phyloP scores from a whole-genome alignment of 1,140 invertebrate genomes.

The Alviniconcha marisindica region DNA sequence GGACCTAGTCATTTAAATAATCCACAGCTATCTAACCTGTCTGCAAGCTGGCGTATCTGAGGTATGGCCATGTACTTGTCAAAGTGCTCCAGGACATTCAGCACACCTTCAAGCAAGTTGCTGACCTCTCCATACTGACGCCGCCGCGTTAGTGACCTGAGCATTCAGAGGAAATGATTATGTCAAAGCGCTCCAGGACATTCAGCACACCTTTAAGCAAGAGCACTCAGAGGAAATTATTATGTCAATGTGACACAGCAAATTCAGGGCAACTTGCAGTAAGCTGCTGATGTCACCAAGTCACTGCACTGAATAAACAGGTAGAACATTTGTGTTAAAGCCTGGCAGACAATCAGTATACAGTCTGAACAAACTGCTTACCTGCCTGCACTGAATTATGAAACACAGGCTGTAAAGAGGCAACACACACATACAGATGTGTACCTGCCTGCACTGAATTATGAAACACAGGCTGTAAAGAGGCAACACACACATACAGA shows the following conservation, averaged over 20 bases:
- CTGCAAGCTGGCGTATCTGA: conserved; percentile 90
- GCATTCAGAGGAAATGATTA: conserved; percentile 56
- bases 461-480: too few relatives aligned
- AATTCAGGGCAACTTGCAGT: conserved; percentile 96
- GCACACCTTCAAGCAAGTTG: conserved; percentile 96
- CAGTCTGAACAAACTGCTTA: too few relatives aligned
- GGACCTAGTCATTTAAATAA: neutral
- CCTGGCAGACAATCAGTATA: too few relatives aligned
- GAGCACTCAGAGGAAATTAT: conserved; percentile 55
- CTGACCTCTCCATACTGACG: conserved; percentile 96
- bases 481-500: too few relatives aligned
- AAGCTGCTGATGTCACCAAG: too few relatives aligned
- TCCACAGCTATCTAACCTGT: conserved; percentile 78
- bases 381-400: too few relatives aligned
- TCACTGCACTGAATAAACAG: too few relatives aligned
- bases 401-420: too few relatives aligned
- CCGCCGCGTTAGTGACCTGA: conserved; percentile 76
- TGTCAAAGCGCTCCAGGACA: conserved; percentile 92
- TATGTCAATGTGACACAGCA: conserved; percentile 92
- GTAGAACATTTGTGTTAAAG: too few relatives aligned
- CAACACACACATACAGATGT: neutral
- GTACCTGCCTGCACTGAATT: too few relatives aligned
- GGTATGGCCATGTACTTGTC: conserved; percentile 89
- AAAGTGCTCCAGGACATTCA: conserved; percentile 95
- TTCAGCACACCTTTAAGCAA: conserved; percentile 97